Evolutionary conservation across 2,113 vertebrate species (phyloP), one percentile per base, ranked within the genome.

Genomic region (Gambusia affinis): DNA sequence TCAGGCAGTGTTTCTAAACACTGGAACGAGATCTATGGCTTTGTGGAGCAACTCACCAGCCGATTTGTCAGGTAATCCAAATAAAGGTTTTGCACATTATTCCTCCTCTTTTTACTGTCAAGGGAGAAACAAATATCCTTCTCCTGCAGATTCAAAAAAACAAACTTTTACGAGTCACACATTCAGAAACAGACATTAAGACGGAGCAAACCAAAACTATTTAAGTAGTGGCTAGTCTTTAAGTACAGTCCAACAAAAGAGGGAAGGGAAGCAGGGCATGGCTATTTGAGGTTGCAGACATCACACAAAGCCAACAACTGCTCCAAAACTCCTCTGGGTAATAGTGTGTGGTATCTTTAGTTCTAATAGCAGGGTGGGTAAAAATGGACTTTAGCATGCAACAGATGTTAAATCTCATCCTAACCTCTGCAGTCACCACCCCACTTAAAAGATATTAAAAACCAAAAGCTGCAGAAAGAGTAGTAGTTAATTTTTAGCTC

Each of bases 21-120:
- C 91, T 99, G 98, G 98, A 60, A 78, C 4, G 96, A 99, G 82
- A 98, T 99, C 80, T 98, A 96, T 85, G 85, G 89, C 31, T 99
- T 99, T 89, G 98, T 97, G 42, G 88, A 96, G 70, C 95, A 96
- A 75, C 94, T 99, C 87, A 97, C 97, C 0, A 93, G 95, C 68
- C 95, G 95, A 92, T 99, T 99, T 90, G 95, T 98, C 75, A 99
- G 96, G 98, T 98, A 87, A 70, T 47, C 17, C 44, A 47, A 47
- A 47, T 19, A 15, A 62, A 14, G 28, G 15, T 27, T 54, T 44
- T 14, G 2, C n/a, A 33, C 14, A 3, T 28, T 22, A 12, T 30
- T 29, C 3, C 28, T 37, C 3, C 4, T 42, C 22, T 62, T 31
- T 37, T 37, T 27, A 42, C 8, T 7, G 14, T 35, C n/a, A 8